phyloP scores from a whole-genome alignment of 2,113 vertebrate genomes.

The Gopherus flavomarginatus region DNA sequence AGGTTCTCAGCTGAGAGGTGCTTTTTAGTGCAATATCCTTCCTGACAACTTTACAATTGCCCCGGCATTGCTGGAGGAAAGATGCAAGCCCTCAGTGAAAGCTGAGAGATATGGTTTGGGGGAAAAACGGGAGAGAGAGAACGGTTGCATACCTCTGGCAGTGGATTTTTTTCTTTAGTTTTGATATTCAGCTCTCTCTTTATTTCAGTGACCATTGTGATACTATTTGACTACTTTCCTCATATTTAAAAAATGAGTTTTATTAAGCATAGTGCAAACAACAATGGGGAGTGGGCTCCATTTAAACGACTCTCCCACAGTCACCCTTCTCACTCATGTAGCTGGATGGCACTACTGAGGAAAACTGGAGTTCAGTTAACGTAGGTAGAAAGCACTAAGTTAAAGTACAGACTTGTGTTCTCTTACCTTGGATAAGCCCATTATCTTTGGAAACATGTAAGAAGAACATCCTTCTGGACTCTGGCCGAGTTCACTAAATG shows the following conservation, averaged over 20 bases:
- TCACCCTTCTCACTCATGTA: not conserved
- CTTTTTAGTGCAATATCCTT: not conserved
- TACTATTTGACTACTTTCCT: not conserved
- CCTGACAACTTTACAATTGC: not conserved
- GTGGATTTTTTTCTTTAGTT: not conserved
- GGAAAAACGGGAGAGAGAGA: not conserved
- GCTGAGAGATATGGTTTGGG: not conserved
- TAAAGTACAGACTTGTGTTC: not conserved
- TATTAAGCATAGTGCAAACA: not conserved
- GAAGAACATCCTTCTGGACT: conserved; percentile 89
- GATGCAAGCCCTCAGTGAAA: not conserved
- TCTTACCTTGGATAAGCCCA: conserved; percentile 88
- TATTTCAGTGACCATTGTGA: not conserved
- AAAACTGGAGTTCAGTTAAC: not conserved
- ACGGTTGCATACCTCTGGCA: not conserved
- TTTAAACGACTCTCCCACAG: not conserved
- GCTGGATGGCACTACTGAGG: not conserved
- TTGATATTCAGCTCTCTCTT: not conserved
- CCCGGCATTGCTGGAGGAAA: not conserved
- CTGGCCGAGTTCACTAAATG: conserved; percentile 86
- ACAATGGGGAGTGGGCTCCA: not conserved
- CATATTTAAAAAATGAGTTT: not conserved
- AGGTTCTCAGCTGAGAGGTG: not conserved
- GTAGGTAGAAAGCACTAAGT: not conserved
- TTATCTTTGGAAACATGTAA: conserved; percentile 88